Evolutionary conservation across 1,140 invertebrate genomes (phyloP).

Genomic region (Ceratina australensis): DNA sequence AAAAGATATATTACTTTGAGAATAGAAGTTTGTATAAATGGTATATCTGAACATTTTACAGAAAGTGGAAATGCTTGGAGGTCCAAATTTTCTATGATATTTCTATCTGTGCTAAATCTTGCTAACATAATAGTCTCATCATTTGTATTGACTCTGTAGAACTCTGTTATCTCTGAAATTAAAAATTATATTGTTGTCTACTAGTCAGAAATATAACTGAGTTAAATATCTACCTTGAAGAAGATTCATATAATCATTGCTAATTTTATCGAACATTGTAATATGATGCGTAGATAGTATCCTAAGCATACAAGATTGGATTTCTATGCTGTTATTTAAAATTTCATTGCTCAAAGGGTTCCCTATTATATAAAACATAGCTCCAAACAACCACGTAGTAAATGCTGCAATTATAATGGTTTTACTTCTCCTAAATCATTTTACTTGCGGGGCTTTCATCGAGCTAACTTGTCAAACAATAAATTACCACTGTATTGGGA

Average conservation of each 20-base stretch:
- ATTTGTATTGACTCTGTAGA: conserved; percentile 36
- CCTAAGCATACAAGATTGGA: conserved; percentile 73
- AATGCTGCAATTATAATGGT: conserved; percentile 59
- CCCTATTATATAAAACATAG: conserved; percentile 70
- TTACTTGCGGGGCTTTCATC: neutral
- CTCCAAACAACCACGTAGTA: conserved; percentile 75
- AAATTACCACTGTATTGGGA: conserved; percentile 65
- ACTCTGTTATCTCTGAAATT: conserved; percentile 58
- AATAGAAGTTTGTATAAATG: conserved; percentile 64
- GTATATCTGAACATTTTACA: conserved; percentile 57
- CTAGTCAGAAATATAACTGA: conserved; percentile 1
- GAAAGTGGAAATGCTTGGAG: conserved; percentile 65
- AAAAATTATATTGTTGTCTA: conserved; percentile 1
- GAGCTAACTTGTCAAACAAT: neutral
- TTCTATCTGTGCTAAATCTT: conserved; percentile 62
- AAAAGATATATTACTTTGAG: conserved; percentile 62
- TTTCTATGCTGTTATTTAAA: conserved; percentile 64
- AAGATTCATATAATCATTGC: conserved; percentile 67
- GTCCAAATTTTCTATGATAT: conserved; percentile 67
- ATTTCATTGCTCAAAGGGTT: conserved; percentile 60
- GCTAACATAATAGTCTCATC: conserved; percentile 49
- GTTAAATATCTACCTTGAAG: conserved; percentile 63
- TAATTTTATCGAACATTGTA: conserved; percentile 65
- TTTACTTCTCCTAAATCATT: neutral
- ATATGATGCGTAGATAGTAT: conserved; percentile 68